Conservation (phyloP, 2,797 vertebrate species). For the Pipistrellus pipistrellus region DNA sequence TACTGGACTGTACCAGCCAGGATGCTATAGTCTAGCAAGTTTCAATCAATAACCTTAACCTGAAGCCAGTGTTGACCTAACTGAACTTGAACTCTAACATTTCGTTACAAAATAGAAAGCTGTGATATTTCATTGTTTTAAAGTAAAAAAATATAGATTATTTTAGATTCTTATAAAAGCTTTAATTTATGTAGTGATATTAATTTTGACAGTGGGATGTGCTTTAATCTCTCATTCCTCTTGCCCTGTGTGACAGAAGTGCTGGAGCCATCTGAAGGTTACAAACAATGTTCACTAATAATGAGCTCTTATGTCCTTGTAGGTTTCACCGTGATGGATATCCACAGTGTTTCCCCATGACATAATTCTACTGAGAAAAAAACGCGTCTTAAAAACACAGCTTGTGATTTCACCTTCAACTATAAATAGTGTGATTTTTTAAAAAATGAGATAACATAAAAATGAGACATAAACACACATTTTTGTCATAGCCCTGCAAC, state of each 20-base stretch:
- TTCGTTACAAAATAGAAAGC: constrained; percentile 67
- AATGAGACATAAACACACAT: constrained; percentile 72
- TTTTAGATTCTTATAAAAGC: constrained; percentile 36
- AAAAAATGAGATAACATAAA: constrained; percentile 69
- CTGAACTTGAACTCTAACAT: constrained; percentile 59
- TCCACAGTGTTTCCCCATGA: constrained; percentile 76
- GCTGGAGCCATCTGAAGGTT: constrained; percentile 77
- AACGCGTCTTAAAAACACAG: constrained; percentile 72
- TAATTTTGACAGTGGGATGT: constrained; percentile 68
- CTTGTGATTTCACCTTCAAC: constrained; percentile 77
- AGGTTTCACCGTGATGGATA: constrained; percentile 85
- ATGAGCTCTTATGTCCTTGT: constrained; percentile 81
- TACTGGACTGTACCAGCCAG: constrained; percentile 38
- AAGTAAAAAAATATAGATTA: constrained; percentile 61
- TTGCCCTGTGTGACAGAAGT: constrained; percentile 73
- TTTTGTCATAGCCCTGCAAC: background rate
- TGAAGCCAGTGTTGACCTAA: constrained; percentile 72
- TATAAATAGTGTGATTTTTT: constrained; percentile 59
- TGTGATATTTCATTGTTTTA: constrained; percentile 69
- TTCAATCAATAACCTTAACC: constrained; percentile 79
- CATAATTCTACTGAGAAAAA: constrained; percentile 80
- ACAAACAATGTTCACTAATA: constrained; percentile 83
- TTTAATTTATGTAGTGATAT: constrained; percentile 49
- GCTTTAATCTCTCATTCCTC: constrained; percentile 57
- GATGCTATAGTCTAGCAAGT: constrained; percentile 76